A percentile compares a stretch with the other conserved stretches of the same genome.
Evolutionary conservation across 2,113 vertebrate genomes (phyloP).

Genomic region (Ammodytes marinus): DNA sequence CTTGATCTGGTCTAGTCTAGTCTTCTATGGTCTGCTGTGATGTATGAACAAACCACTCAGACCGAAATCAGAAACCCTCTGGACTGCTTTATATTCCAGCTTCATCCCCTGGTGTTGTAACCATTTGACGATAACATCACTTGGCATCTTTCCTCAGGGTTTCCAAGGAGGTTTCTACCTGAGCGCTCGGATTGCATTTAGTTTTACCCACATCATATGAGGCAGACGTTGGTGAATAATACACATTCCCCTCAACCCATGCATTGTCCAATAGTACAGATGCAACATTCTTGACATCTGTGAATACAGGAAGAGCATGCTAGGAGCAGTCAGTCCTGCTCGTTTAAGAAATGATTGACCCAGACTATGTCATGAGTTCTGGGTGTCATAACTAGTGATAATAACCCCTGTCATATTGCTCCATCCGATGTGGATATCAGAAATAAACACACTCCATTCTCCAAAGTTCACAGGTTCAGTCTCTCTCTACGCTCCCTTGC

Average conservation of each 20-base stretch:
- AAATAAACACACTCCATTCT: conserved; percentile 52
- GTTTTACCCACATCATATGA: conserved; percentile 31
- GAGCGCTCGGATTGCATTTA: conserved; percentile 41
- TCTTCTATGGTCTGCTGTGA: conserved; percentile 18
- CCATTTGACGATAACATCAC: conserved; percentile 50
- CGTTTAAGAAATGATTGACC: conserved; percentile 53
- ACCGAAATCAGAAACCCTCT: conserved; percentile 21
- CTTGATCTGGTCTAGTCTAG: background rate
- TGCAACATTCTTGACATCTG: conserved; percentile 42
- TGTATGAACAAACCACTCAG: conserved; percentile 6
- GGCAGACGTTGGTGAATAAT: conserved; percentile 33
- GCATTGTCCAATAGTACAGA: conserved; percentile 19
- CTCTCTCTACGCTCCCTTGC: conserved; percentile 6
- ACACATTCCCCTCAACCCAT: conserved; percentile 25
- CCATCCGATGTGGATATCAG: conserved; percentile 27
- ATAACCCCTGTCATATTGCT: conserved; percentile 45
- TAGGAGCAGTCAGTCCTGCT: conserved; percentile 8
- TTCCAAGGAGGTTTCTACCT: conserved; percentile 28
- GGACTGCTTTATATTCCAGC: conserved; percentile 44
- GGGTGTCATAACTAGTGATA: conserved; percentile 44
- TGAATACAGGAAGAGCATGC: conserved; percentile 4
- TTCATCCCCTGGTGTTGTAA: conserved; percentile 21
- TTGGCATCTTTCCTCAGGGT: conserved; percentile 38
- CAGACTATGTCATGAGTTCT: conserved; percentile 43
- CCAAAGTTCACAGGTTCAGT: conserved; percentile 14